Evolutionary conservation across 2,888 invertebrate species (phyloP).

Genomic region (Heliconius hortense): DNA sequence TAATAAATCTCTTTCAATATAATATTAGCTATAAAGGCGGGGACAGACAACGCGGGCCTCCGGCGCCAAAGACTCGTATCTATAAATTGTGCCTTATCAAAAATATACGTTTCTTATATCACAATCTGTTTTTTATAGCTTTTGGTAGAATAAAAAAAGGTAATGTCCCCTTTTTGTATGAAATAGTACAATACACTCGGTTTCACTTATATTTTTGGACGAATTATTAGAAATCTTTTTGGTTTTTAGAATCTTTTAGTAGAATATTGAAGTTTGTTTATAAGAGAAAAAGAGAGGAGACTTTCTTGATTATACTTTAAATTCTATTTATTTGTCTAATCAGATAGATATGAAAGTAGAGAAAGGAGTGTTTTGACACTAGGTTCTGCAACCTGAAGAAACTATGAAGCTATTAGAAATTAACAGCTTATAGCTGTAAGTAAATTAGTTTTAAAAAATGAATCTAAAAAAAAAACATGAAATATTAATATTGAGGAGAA

Average conservation of each 20-base stretch:
- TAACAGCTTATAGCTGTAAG: too few relatives aligned
- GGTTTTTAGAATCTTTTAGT: background rate
- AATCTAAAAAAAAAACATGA: too few relatives aligned
- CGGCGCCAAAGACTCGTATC: constrained; percentile 76
- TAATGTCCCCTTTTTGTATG: background rate
- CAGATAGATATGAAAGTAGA: too few relatives aligned
- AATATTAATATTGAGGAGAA: too few relatives aligned
- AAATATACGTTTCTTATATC: constrained; percentile 43
- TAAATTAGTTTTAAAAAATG: too few relatives aligned
- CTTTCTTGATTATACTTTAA: too few relatives aligned
- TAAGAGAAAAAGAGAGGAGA: too few relatives aligned
- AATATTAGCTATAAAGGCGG: constrained; percentile 50
- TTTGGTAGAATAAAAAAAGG: background rate
- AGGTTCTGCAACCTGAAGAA: too few relatives aligned
- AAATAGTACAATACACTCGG: background rate
- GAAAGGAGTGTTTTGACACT: too few relatives aligned
- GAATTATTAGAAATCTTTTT: background rate
- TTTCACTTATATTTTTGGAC: background rate
- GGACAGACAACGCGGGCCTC: constrained; percentile 69
- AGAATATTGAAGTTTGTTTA: too few relatives aligned
- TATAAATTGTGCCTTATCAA: constrained; percentile 79
- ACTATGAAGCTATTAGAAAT: too few relatives aligned
- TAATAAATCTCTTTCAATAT: constrained; percentile 50
- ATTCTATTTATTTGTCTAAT: too few relatives aligned
- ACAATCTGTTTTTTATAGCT: constrained; percentile 43